Evolutionary conservation across 2,113 vertebrate species (phyloP).

Genomic region (Boleophthalmus pectinirostris): DNA sequence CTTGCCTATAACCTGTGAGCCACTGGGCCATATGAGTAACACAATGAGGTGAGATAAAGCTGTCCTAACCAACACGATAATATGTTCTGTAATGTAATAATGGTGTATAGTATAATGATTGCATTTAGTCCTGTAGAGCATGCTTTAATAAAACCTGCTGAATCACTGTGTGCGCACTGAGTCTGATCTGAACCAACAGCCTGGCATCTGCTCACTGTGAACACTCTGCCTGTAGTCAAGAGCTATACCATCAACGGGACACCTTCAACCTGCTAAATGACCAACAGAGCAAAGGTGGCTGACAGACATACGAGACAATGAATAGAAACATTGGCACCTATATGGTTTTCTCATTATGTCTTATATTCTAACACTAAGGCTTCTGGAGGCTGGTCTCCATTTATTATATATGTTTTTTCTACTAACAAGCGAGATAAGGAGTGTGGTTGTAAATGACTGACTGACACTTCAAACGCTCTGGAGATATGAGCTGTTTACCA

Average conservation of each 20-base stretch:
- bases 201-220: neutral
- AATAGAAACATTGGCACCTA: neutral
- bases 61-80: neutral
- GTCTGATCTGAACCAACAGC: neutral
- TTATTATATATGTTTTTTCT: neutral
- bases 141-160: neutral
- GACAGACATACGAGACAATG: neutral
- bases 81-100: neutral
- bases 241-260: neutral
- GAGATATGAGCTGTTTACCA: constrained; percentile 5
- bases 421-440: neutral
- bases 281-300: neutral
- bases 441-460: constrained; percentile 17
- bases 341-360: no score
- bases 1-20: no score
- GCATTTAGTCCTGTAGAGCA: neutral
- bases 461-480: constrained; percentile 28
- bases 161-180: neutral
- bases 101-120: neutral
- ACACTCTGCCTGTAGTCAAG: neutral
- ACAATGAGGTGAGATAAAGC: neutral
- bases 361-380: neutral
- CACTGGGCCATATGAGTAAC: neutral
- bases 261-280: constrained; percentile 2
- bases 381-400: neutral